Evolutionary conservation across 2,888 invertebrate genomes (phyloP), one percentile per base, ranked within the genome.

Genomic region (Andrena haemorrhoa): DNA sequence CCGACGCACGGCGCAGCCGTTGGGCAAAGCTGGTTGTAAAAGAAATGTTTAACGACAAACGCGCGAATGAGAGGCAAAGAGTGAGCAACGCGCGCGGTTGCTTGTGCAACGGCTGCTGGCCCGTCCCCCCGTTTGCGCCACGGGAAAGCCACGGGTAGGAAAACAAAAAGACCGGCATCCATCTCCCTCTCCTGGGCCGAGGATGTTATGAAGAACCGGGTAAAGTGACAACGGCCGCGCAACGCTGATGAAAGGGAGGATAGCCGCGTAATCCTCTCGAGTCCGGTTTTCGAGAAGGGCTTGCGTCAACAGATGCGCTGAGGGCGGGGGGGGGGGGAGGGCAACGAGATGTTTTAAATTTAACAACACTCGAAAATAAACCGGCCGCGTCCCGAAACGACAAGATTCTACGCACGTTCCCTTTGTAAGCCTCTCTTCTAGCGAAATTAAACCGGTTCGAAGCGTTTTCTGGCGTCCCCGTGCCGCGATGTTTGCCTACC

Each of bases 211-310:
- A 75, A 63, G 86, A 82, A 84, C 61, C 77, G 76, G 58, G 68
- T 58, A 70, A 70, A 84, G 80, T 76, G 86, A 82, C 84, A 82
- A 84, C 82, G 78, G 81, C 61, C 78, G 73, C 53, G 86, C 63
- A 83, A 75, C 81, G 73, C 74, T 79, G 86, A 86, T 83, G 87
- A 86, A 86, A 87, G 83, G 51, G 75, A 81, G 87, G 81, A 86
- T 78, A 79, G 73, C 79, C 66, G 77, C 71, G 76, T 82, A 83
- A 86, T 86, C 79, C 82, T 75, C 72, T 72, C 35, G 75, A 79
- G 84, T 86, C 84, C 80, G 79, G 75, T 83, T 81, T 53, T 71
- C 73, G 75, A 70, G 74, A 68, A 75, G 75, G 72, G 60, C 64
- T 76, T 58, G 70, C 72, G 80, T 81, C 73, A 69, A 72, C 86